phyloP scores from a whole-genome alignment of 1,140 invertebrate genomes.

The Eciton burchellii region DNA sequence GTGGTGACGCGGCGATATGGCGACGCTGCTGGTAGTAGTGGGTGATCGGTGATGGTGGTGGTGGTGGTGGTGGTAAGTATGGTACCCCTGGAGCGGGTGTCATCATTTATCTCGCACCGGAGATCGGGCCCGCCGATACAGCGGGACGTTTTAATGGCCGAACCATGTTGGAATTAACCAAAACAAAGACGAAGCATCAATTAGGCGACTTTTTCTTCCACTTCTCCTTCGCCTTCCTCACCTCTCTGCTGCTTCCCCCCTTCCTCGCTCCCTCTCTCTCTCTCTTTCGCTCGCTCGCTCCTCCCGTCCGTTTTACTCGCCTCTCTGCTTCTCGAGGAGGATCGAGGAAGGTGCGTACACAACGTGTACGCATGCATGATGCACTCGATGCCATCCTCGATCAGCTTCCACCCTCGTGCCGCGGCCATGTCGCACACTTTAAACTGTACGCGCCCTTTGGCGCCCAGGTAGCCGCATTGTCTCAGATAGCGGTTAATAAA shows the following conservation, averaged over 20 bases:
- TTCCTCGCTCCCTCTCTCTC: constrained; percentile 37
- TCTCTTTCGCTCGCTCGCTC: constrained; percentile 29
- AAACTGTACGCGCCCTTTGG: constrained; percentile 70
- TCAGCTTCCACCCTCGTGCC: constrained; percentile 22
- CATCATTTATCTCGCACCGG: constrained; percentile 86
- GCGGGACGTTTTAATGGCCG: constrained; percentile 87
- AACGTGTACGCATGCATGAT: constrained; percentile 60
- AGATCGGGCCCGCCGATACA: constrained; percentile 85
- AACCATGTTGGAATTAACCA: constrained; percentile 88
- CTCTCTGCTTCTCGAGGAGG: constrained; percentile 65
- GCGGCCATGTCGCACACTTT: constrained; percentile 37
- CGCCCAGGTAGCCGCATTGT: constrained; percentile 83
- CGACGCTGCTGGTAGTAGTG: constrained; percentile 71
- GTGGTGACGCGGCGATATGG: constrained; percentile 70
- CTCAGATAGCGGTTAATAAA: constrained; percentile 85
- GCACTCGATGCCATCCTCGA: constrained; percentile 70
- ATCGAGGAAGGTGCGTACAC: constrained; percentile 65
- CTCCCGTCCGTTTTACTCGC: constrained; percentile 41
- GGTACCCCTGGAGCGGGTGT: constrained; percentile 85
- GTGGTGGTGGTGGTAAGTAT: constrained; percentile 83
- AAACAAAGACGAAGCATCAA: constrained; percentile 88
- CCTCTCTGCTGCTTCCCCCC: too few species aligned
- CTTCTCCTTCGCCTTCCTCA: constrained; percentile 73
- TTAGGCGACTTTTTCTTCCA: constrained; percentile 86
- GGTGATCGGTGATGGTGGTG: constrained; percentile 68